Percentiles rank a stretch among this genome's conserved stretches.
phyloP scores from a whole-genome alignment of 2,797 vertebrate species.

The Phataginus tricuspis region DNA sequence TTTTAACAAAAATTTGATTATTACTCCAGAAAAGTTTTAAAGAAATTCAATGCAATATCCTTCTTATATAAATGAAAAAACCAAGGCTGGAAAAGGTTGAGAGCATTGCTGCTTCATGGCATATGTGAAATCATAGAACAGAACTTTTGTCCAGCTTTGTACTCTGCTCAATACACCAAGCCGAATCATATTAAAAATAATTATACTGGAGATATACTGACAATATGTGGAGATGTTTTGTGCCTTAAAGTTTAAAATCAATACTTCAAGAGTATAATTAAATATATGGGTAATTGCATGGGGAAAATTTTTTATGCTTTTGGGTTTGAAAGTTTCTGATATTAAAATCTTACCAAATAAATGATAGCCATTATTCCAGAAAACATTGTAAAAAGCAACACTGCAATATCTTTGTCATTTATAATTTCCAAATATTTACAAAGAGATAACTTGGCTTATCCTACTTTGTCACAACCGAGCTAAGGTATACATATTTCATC shows the following conservation, averaged over 20 bases:
- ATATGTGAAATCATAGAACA: not conserved
- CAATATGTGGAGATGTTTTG: not conserved
- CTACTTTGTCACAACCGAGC: not conserved
- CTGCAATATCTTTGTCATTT: not conserved
- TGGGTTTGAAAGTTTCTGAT: not conserved
- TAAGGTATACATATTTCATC: not conserved
- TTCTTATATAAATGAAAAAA: not conserved
- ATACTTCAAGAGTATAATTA: not conserved
- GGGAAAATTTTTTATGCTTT: not conserved
- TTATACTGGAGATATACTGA: not conserved
- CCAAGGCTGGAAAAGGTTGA: not conserved
- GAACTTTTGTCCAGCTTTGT: not conserved
- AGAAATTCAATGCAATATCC: not conserved
- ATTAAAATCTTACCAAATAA: not conserved
- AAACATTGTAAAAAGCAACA: not conserved
- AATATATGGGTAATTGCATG: not conserved
- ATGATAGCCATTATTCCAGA: not conserved
- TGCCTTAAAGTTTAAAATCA: not conserved
- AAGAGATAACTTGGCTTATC: not conserved
- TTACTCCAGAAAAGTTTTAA: not conserved
- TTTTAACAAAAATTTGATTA: not conserved
- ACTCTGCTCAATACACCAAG: not conserved
- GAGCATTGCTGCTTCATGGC: not conserved
- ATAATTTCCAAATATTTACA: slow-evolving; percentile 9
- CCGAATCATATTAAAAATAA: not conserved